Base-by-base conservation (phyloP, 1,140 invertebrate genomes). In the Bombus huntii region DNA sequence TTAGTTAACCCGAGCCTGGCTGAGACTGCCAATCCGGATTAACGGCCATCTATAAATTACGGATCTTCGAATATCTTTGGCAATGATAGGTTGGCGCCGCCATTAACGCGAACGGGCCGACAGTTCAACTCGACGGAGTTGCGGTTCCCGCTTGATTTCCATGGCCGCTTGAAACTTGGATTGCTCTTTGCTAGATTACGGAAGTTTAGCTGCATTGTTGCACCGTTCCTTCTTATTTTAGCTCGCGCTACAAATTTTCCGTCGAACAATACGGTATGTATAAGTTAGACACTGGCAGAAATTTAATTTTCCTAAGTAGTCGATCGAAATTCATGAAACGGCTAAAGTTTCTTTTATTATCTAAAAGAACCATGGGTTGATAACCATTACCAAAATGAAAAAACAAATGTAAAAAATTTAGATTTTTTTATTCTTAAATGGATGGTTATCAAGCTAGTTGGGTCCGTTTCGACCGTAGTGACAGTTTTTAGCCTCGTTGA, bases 61-160 rank as follows among this genome's bases (percentile, higher is more conserved):
- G 39, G 76, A 85, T 80, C 57, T 85, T 85, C 31, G 77, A 85
- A 85, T 80, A 85, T 80, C 76, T 71, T 57, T 70, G 65, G 47
- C 25, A 44, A 70, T 70, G 65, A 71, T 59, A n/a, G 28, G 28
- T 42, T 34, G 62, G 34, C 25, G 4, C 6, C n/a, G 18, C 47
- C 66, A 57, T 84, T 84, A 72, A 44, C 39, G 66, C 39, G n/a
- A 77, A 62, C 37, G 39, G 39, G 22, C 42, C 13, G 71, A 34
- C 25, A 39, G 39, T 44, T 44, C 70, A n/a, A 8, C 42, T 68
- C 34, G 37, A 31, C 73, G 34, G 62, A 68, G 42, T 65, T 78
- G 47, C 65, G 44, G 73, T 68, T 68, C n/a, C 37, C 28, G 59
- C 25, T 77, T 42, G 28, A 70, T 83, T 57, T 66, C 62, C 34